These are phyloP conservation scores for Zaprionus ornatus DNA, from an alignment of 1,140 invertebrate species.

Conservation along the genomic window DNA sequence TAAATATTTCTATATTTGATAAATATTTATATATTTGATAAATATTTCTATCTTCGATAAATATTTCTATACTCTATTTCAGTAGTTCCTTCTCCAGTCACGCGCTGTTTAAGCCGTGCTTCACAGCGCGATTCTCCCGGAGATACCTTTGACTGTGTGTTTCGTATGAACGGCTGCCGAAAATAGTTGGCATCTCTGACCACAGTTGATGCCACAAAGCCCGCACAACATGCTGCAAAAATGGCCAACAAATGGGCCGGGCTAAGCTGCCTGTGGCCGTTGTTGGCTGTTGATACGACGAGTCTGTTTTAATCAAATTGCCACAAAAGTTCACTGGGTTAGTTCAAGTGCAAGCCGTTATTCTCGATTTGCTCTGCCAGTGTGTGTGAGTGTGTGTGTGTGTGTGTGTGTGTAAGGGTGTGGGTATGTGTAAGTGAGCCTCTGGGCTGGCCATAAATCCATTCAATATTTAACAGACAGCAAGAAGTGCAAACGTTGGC, in stretches of 20 bases:
- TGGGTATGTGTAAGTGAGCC: conserved; percentile 12
- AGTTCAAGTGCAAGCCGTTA: conserved; percentile 56
- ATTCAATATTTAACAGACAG: conserved; percentile 72
- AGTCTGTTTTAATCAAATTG: conserved; percentile 72
- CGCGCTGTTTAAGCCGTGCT: not conserved
- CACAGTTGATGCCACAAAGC: conserved; percentile 26
- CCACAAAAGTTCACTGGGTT: conserved; percentile 43
- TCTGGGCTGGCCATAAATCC: conserved; percentile 62
- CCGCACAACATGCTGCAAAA: conserved; percentile 47
- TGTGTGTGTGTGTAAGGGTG: not conserved
- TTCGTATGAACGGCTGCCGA: not conserved
- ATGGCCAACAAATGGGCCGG: conserved; percentile 46
- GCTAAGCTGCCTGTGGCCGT: conserved; percentile 28
- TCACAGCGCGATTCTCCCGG: not conserved
- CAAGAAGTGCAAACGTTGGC: conserved; percentile 74
- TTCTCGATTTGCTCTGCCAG: conserved; percentile 32
- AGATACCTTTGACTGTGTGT: conserved; percentile 1
- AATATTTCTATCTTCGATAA: not conserved
- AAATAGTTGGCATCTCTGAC: conserved; percentile 16
- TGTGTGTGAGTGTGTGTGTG: not conserved
- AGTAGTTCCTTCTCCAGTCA: not conserved
- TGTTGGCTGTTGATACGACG: conserved; percentile 24
- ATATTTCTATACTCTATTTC: not conserved
- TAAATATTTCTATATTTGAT: not conserved
- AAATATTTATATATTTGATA: too few relatives aligned